phyloP scores from a whole-genome alignment of 92 coral and sea anemone species.

The Pocillopora meandrina region DNA sequence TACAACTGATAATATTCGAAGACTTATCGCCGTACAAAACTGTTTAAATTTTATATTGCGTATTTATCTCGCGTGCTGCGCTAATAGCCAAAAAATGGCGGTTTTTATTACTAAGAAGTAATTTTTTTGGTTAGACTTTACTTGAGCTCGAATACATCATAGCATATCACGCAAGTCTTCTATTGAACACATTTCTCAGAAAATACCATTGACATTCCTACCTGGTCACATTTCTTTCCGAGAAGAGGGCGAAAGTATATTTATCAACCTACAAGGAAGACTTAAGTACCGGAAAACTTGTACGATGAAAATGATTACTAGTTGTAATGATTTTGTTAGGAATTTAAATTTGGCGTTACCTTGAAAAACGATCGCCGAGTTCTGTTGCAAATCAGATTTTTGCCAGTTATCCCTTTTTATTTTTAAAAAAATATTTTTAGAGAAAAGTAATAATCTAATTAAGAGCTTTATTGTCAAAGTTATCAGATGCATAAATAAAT shows the following conservation, averaged over 20 bases:
- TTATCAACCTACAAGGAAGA: neutral
- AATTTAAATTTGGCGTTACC: too few species aligned
- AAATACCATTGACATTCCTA: neutral
- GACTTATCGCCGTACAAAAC: neutral
- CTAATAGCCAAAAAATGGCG: neutral
- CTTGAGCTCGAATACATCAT: too few species aligned
- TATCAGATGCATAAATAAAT: constrained; percentile 16
- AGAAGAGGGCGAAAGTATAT: neutral
- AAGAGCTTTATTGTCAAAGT: constrained; percentile 15
- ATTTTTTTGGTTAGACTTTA: too few species aligned
- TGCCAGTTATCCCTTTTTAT: neutral
- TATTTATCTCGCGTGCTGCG: constrained; percentile 4
- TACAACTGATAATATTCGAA: too few species aligned
- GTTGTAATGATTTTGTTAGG: too few species aligned
- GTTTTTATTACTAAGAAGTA: neutral
- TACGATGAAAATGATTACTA: too few species aligned
- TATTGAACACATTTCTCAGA: neutral
- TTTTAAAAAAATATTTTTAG: neutral
- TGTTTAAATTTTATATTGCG: neutral
- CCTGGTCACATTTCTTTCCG: neutral
- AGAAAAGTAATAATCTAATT: neutral
- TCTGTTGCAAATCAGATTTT: neutral
- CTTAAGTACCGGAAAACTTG: too few species aligned
- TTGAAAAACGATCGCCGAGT: neutral
- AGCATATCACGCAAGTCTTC: neutral